Base-by-base conservation (phyloP, 2,888 invertebrate species). In the Drosophila pegasa region DNA sequence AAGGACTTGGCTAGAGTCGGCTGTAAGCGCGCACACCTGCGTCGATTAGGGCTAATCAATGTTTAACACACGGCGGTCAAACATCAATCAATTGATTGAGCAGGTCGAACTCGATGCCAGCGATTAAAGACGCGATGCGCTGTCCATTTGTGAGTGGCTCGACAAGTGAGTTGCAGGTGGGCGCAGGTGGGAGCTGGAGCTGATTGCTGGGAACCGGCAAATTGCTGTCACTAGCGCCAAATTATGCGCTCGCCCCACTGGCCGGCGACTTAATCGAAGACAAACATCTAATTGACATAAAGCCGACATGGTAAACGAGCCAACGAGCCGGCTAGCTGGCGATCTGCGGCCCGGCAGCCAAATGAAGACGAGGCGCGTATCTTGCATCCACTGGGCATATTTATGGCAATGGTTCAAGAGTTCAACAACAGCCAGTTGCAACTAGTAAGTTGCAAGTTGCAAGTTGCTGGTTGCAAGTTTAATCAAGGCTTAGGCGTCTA, bases 241-340 rank as follows among this genome's bases (percentile, higher is more conserved):
- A 82, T 82, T 78, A 82, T 78, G 75, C 64, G 66, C 78, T 68
- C 69, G 70, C 61, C 64, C 50, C 71, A 74, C 57, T 70, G 67
- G 58, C 64, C 62, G 52, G 62, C 27, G 70, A 66, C 82, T 69
- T 81, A 81, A 82, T 82, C 82, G 82, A 73, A 87, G 88, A 78
- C 79, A 87, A 85, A 85, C 82, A 82, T 82, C 80, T 82, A 83
- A 83, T 88, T 83, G 83, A 83, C 83, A 88, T 85, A 79, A 76
- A 83, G 88, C 83, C 88, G 88, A 83, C 83, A 82, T 79, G 75
- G 52, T 79, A 79, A 87, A 80, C 86, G 86, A 85, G 48, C 43
- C 56, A 14, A 40, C 27, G 20, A 27, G 25, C 25, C 52, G 14
- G 12, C 22, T 5, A 64, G n/a, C 7, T 41, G 22, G 22, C 43